phyloP scores from a whole-genome alignment of 2,113 vertebrate species.

The Laticauda laticaudata region DNA sequence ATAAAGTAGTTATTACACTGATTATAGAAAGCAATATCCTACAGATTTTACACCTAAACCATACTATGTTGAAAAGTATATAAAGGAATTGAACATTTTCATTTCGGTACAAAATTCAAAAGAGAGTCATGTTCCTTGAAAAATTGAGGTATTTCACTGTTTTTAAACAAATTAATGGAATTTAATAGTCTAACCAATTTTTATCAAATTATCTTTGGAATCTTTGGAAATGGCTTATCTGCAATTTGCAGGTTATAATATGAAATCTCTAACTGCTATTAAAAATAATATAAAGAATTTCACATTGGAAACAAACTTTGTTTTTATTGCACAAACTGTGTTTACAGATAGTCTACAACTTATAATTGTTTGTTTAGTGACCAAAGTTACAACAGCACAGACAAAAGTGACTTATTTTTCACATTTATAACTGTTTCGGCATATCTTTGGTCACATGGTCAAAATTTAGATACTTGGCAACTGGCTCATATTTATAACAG shows the following conservation, averaged over 20 bases:
- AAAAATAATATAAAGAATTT: neutral
- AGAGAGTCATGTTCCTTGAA: neutral
- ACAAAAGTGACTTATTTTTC: neutral
- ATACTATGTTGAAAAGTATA: neutral
- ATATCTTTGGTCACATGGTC: neutral
- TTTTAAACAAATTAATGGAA: neutral
- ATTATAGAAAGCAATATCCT: neutral
- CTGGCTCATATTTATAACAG: neutral
- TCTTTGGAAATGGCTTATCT: constrained; percentile 9
- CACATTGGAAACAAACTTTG: neutral
- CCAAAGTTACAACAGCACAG: neutral
- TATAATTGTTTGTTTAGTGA: neutral
- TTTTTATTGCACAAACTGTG: neutral
- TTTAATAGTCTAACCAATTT: neutral
- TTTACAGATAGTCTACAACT: neutral
- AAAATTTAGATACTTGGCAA: neutral
- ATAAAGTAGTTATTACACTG: neutral
- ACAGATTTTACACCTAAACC: neutral
- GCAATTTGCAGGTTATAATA: constrained; percentile 5
- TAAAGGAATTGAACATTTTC: neutral
- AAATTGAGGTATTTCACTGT: neutral
- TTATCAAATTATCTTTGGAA: constrained; percentile 26
- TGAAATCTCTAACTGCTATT: neutral
- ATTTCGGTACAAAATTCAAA: neutral
- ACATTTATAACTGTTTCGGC: neutral